phyloP scores from a whole-genome alignment of 2,888 invertebrate genomes.

The Eumacrocentrus americanus region DNA sequence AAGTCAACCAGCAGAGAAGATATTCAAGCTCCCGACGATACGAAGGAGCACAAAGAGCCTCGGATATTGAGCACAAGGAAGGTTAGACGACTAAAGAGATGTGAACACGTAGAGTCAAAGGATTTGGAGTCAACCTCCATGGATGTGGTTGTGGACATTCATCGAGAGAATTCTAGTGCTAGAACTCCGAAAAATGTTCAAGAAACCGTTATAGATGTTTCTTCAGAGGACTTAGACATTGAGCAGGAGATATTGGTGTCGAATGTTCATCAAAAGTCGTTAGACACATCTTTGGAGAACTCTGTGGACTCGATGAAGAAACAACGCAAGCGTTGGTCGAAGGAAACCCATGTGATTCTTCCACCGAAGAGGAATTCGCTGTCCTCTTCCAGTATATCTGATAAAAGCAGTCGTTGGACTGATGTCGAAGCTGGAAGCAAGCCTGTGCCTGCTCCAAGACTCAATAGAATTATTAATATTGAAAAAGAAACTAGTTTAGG shows the following conservation, averaged over 20 bases:
- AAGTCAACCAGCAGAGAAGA: conserved; percentile 4
- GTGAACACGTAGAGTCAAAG: conserved; percentile 19
- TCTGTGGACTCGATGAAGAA: conserved; percentile 34
- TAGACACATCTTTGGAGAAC: conserved; percentile 3
- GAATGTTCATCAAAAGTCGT: background rate
- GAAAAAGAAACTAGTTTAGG: conserved; percentile 26
- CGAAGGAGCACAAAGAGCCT: background rate
- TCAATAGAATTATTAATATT: conserved; percentile 17
- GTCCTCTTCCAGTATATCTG: conserved; percentile 20
- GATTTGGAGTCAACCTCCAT: conserved; percentile 28
- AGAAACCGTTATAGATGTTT: conserved; percentile 8
- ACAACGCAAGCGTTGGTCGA: conserved; percentile 50
- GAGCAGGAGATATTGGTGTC: background rate
- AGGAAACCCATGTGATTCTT: conserved; percentile 39
- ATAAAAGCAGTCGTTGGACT: conserved; percentile 22
- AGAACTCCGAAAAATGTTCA: background rate
- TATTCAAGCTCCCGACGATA: conserved; percentile 1
- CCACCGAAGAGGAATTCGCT: conserved; percentile 30
- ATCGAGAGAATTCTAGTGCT: conserved; percentile 31
- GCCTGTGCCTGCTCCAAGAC: conserved; percentile 44
- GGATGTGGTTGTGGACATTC: conserved; percentile 48
- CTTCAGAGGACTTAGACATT: conserved; percentile 1
- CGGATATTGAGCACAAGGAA: background rate
- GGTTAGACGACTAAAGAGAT: conserved; percentile 12
- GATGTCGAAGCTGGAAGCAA: conserved; percentile 6